Evolutionary conservation across 2,888 invertebrate species (phyloP).

Genomic region (Sabatieria punctata): DNA sequence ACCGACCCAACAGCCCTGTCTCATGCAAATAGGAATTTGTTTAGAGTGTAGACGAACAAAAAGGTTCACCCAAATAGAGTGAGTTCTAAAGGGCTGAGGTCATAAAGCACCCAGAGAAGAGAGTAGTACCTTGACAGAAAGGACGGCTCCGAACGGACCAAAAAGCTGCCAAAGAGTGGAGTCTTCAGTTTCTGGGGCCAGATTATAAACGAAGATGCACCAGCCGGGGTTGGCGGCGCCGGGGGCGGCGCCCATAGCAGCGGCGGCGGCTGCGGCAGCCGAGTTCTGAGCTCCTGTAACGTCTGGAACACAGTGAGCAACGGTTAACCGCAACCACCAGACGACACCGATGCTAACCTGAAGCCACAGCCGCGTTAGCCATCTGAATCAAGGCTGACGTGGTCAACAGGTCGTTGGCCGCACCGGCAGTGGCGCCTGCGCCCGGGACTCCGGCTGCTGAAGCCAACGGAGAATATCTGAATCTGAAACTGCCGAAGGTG

Average conservation of each 20-base stretch:
- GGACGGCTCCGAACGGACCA: conserved; percentile 90
- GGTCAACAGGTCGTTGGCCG: conserved; percentile 36
- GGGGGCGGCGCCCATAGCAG: conserved; percentile 13
- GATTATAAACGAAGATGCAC: conserved; percentile 82
- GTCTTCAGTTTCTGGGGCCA: conserved; percentile 77
- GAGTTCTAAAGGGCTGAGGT: too few relatives aligned
- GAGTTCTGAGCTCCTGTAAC: not conserved
- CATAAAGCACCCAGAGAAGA: too few relatives aligned
- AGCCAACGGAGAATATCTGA: conserved; percentile 3
- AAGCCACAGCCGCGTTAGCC: conserved; percentile 47
- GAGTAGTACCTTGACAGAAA: conserved; percentile 61
- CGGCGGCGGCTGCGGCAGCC: conserved; percentile 12
- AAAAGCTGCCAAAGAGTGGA: conserved; percentile 81
- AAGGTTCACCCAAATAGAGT: too few relatives aligned
- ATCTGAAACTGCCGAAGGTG: too few relatives aligned
- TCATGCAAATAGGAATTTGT: too few relatives aligned
- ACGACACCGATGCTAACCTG: not conserved
- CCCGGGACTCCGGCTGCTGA: conserved; percentile 1
- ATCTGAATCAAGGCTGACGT: conserved; percentile 42
- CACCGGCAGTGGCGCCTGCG: conserved; percentile 8
- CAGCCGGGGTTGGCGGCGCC: conserved; percentile 47
- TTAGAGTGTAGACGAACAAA: too few relatives aligned
- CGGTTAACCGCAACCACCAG: too few relatives aligned
- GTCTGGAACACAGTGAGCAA: not conserved
- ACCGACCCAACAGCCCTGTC: too few relatives aligned